phyloP scores from a whole-genome alignment of 2,888 invertebrate species.

The Leuctra nigra region DNA sequence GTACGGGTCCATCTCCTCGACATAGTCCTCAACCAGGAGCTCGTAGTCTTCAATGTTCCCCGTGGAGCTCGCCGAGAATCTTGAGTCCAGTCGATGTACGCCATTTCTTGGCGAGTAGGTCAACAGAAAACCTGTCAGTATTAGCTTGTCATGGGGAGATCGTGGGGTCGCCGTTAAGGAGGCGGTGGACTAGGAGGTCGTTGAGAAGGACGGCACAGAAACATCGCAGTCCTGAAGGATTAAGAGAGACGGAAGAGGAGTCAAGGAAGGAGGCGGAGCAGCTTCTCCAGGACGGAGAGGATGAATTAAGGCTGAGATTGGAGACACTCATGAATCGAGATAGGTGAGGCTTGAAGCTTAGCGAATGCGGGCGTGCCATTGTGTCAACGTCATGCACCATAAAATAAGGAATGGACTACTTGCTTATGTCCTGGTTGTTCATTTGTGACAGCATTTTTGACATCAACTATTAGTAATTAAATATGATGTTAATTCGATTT shows the following conservation, averaged over 20 bases:
- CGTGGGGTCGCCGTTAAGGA: constrained; percentile 38
- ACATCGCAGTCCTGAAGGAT: constrained; percentile 22
- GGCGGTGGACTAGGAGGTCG: constrained; percentile 38
- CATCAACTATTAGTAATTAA: no score
- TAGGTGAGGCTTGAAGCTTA: constrained; percentile 32
- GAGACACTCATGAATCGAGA: constrained; percentile 35
- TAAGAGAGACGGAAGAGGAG: constrained; percentile 27
- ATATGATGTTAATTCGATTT: no score
- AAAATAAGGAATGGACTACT: no score
- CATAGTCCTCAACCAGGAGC: constrained; percentile 34
- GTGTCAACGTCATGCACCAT: no score
- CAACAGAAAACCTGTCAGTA: constrained; percentile 41
- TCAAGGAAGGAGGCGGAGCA: constrained; percentile 33
- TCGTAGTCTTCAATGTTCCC: constrained; percentile 40
- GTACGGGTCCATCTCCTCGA: constrained; percentile 32
- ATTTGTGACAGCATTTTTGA: no score
- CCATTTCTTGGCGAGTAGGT: constrained; percentile 41
- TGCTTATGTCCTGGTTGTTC: no score
- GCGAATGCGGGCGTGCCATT: no score
- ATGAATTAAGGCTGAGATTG: constrained; percentile 36
- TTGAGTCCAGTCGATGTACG: constrained; percentile 43
- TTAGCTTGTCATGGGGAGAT: constrained; percentile 30
- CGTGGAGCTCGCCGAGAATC: constrained; percentile 45
- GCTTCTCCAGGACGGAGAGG: constrained; percentile 35
- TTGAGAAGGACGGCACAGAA: constrained; percentile 31